Percentiles rank a stretch among this genome's conserved stretches.
Evolutionary conservation across 1,140 invertebrate genomes (phyloP).

Genomic region (Lordiphosa mommai): DNA sequence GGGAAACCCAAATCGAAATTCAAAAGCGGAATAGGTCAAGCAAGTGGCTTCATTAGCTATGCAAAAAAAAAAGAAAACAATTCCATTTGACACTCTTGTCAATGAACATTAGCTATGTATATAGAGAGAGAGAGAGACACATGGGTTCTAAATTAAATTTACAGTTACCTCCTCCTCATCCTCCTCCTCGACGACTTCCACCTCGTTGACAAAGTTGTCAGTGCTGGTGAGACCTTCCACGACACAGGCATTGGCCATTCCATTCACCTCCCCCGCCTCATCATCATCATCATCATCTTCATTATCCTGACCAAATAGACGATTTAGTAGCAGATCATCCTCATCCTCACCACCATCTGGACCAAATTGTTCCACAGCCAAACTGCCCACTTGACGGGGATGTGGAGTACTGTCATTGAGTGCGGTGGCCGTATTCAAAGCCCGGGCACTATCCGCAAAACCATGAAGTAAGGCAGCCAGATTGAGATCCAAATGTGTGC

Average conservation of each 20-base stretch:
- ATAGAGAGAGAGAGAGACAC: conserved; percentile 5
- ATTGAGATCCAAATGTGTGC: conserved; percentile 53
- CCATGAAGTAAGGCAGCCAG: conserved; percentile 54
- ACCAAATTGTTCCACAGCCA: conserved; percentile 44
- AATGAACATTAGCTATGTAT: conserved; percentile 48
- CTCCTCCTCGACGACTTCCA: conserved; percentile 33
- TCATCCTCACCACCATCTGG: conserved; percentile 22
- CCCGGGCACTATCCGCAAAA: conserved; percentile 34
- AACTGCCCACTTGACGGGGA: conserved; percentile 43
- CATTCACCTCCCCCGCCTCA: conserved; percentile 12
- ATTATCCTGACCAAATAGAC: conserved; percentile 31
- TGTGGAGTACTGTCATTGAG: conserved; percentile 71
- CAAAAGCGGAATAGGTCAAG: too few relatives aligned
- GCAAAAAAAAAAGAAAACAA: not conserved
- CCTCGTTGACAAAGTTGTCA: conserved; percentile 52
- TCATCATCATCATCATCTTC: conserved; percentile 33
- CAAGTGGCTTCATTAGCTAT: too few relatives aligned
- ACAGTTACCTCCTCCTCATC: conserved; percentile 57
- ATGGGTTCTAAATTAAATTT: not conserved
- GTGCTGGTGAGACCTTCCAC: conserved; percentile 56
- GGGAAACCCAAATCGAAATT: too few relatives aligned
- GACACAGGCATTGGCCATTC: conserved; percentile 51
- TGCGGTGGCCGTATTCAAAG: conserved; percentile 24
- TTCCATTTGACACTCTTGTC: not conserved
- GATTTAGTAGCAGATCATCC: conserved; percentile 29